Base-by-base conservation (phyloP, 2,888 invertebrate genomes). In the Hypercompe scribonia region DNA sequence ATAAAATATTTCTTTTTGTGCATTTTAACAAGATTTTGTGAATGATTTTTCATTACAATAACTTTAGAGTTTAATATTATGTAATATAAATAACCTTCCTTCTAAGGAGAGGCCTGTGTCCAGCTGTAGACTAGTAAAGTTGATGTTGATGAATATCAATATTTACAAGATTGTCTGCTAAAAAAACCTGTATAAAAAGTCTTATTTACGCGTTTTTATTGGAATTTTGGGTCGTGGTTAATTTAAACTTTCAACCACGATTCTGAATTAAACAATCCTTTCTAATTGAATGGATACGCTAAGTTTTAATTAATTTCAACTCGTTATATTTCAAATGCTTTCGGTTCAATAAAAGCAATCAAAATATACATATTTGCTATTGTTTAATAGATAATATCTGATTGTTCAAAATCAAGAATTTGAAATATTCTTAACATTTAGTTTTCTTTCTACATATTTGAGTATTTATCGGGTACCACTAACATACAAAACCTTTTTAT, bases 221-320 rank as follows among this genome's bases (percentile, higher is more conserved):
- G 74, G 81, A 84, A 85, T 79, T 84, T 81, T 72, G 77, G 70
- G 78, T 76, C 77, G 76, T 74, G 73, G 78, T 77, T 86, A 88
- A 88, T 90, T 85, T 87, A 88, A 90, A 89, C 84, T 89, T 89
- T 85, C 81, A 85, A 85, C 87, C 79, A 82, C 78, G 78, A 75
- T 78, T 83, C 77, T 78, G 75, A 79, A 79, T 78, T 74, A 78
- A 75, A 74, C 75, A 83, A 81, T 75, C 85, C 81, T 86, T 86
- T 83, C 81, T 81, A 77, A 78, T 81, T 82, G 82, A 83, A 68
- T 82, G 84, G 71, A 61, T 78, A 75, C 69, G 76, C 72, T 79
- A 69, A 78, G 68, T 76, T 78, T 72, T 64, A 75, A 83, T 83
- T 84, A 78, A 78, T 77, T 79, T 74, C 54, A 77, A 75, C 70